Evolutionary conservation across 2,888 invertebrate genomes (phyloP).

Genomic region (Eumacrocentrus americanus): DNA sequence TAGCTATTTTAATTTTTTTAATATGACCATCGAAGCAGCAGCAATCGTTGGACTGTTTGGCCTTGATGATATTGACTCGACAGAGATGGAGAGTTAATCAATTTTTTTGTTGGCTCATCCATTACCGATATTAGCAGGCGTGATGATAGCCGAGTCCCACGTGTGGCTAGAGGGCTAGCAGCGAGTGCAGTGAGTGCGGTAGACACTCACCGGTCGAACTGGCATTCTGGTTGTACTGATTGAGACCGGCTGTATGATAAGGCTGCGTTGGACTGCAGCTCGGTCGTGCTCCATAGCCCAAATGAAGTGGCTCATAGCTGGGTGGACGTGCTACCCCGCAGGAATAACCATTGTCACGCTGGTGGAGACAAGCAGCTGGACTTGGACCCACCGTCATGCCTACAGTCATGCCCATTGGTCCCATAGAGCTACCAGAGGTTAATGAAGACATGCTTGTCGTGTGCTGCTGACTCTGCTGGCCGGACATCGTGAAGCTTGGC

Average conservation of each 20-base stretch:
- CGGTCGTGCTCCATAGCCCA: slow-evolving; percentile 67
- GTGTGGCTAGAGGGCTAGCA: slow-evolving; percentile 61
- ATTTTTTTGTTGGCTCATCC: slow-evolving; percentile 11
- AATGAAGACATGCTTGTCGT: slow-evolving; percentile 56
- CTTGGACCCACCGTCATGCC: slow-evolving; percentile 63
- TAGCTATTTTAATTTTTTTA: too few relatives aligned
- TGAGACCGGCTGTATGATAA: slow-evolving; percentile 65
- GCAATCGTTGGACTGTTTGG: too few relatives aligned
- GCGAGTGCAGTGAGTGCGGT: slow-evolving; percentile 63
- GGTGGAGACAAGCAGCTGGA: slow-evolving; percentile 67
- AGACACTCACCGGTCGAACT: slow-evolving; percentile 62
- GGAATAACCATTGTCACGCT: slow-evolving; percentile 66
- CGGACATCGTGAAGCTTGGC: slow-evolving; percentile 64
- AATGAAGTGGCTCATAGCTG: slow-evolving; percentile 65
- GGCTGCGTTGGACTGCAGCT: slow-evolving; percentile 74
- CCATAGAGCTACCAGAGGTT: slow-evolving; percentile 56
- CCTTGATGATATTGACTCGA: too few relatives aligned
- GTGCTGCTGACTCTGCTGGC: slow-evolving; percentile 55
- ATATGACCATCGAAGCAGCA: too few relatives aligned
- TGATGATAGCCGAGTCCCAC: slow-evolving; percentile 55
- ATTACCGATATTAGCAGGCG: slow-evolving; percentile 29
- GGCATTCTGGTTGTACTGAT: slow-evolving; percentile 60
- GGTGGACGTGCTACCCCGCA: slow-evolving; percentile 65
- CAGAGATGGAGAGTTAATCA: too few relatives aligned
- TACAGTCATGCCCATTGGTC: slow-evolving; percentile 60